Percentiles rank a stretch among this genome's conserved stretches.
phyloP scores from a whole-genome alignment of 1,140 invertebrate species.

The Aphaenogaster ashmeadi region DNA sequence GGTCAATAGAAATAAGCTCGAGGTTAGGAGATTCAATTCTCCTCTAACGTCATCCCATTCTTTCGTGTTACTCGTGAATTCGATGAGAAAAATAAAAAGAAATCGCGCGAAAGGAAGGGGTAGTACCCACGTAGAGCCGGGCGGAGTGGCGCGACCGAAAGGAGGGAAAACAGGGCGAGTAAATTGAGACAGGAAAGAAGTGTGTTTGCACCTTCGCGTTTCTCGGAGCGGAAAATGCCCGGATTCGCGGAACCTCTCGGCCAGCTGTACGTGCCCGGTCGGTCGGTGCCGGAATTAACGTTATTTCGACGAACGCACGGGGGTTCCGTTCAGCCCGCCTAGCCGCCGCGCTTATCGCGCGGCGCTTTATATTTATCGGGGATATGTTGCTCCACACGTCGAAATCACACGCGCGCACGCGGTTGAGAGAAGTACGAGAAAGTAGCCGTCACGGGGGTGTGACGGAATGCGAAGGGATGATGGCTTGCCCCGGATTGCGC shows the following conservation, averaged over 20 bases:
- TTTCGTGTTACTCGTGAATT: not conserved
- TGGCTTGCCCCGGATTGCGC: not conserved
- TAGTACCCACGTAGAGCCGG: not conserved
- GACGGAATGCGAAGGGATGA: not conserved
- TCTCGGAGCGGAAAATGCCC: slow-evolving; percentile 9
- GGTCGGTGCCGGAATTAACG: slow-evolving; percentile 67
- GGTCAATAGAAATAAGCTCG: not conserved
- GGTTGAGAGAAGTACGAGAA: slow-evolving; percentile 12
- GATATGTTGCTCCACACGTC: slow-evolving; percentile 28
- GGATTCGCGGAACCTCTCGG: not conserved
- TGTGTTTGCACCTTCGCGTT: slow-evolving; percentile 45
- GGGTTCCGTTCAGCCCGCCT: not conserved
- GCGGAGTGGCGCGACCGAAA: not conserved
- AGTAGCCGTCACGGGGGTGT: not conserved
- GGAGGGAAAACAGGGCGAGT: not conserved
- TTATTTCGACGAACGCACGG: slow-evolving; percentile 61
- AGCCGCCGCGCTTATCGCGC: slow-evolving; percentile 38
- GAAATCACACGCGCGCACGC: slow-evolving; percentile 34
- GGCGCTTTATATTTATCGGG: slow-evolving; percentile 43
- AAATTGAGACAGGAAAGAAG: slow-evolving; percentile 45
- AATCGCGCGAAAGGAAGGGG: no score
- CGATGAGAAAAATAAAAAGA: not conserved
- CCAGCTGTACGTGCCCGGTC: slow-evolving; percentile 57
- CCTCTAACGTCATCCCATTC: not conserved
- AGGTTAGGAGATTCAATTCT: not conserved